Evolutionary conservation across 2,888 invertebrate species (phyloP).

Genomic region (Drosophila borborema): DNA sequence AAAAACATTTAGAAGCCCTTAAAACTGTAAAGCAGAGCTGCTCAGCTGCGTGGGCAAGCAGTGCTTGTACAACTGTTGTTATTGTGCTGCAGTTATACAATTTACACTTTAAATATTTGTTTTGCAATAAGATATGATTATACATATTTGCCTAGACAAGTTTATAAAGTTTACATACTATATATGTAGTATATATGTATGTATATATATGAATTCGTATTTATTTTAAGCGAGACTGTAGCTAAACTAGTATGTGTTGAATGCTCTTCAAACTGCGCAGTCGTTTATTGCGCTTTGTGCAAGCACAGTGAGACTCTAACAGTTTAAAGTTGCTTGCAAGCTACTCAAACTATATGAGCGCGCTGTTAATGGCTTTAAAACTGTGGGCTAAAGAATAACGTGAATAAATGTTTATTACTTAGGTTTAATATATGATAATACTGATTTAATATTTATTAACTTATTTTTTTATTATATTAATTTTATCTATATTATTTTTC

Average conservation of each 20-base stretch:
- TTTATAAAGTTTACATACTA: not conserved
- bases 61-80: slow-evolving; percentile 9
- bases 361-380: not conserved
- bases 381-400: too few relatives aligned
- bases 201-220: not conserved
- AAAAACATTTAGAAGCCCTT: not conserved
- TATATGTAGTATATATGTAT: not conserved
- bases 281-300: slow-evolving; percentile 2
- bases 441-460: not conserved
- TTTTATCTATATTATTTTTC: not conserved
- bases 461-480: not conserved
- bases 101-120: not conserved
- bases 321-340: not conserved
- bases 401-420: not conserved
- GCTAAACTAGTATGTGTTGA: slow-evolving; percentile 21
- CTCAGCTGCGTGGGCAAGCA: not conserved
- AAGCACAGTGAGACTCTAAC: slow-evolving; percentile 5
- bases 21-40: not conserved
- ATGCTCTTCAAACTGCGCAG: slow-evolving; percentile 30
- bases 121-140: not conserved
- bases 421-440: not conserved
- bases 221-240: slow-evolving; percentile 7
- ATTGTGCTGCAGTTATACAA: not conserved
- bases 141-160: not conserved
- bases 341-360: slow-evolving; percentile 6